Evolutionary conservation across 2,888 invertebrate genomes (phyloP).

Genomic region (Drosophila cognata): DNA sequence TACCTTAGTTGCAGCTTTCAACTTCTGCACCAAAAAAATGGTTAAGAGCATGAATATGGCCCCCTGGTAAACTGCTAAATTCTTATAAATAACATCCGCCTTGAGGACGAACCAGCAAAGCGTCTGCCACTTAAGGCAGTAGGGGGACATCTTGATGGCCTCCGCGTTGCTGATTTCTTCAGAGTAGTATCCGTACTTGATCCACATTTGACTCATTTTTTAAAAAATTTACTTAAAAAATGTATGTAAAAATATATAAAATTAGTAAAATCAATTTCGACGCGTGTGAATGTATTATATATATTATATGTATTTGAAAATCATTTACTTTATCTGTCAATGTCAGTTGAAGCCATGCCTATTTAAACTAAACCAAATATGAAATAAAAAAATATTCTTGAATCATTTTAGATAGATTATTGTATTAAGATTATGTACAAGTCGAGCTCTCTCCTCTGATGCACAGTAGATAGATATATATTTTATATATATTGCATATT

Average conservation of each 20-base stretch:
- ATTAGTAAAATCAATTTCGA: neutral
- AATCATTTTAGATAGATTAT: neutral
- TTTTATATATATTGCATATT: neutral
- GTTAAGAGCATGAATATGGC: accelerated
- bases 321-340: neutral
- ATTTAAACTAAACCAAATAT: neutral
- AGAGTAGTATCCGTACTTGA: neutral
- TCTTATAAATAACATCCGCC: neutral
- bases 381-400: neutral
- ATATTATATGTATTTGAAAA: neutral
- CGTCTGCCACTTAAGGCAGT: neutral
- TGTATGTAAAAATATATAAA: neutral
- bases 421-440: neutral
- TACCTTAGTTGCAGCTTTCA: neutral
- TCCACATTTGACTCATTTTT: neutral
- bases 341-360: neutral
- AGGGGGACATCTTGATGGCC: neutral
- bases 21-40: neutral
- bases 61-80: neutral
- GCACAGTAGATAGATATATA: neutral
- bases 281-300: neutral
- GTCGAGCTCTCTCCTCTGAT: neutral
- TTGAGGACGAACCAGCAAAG: neutral
- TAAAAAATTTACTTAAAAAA: neutral
- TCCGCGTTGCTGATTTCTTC: neutral